Conservation (phyloP, 2,888 invertebrate species). For the Trachelus tabidus region DNA sequence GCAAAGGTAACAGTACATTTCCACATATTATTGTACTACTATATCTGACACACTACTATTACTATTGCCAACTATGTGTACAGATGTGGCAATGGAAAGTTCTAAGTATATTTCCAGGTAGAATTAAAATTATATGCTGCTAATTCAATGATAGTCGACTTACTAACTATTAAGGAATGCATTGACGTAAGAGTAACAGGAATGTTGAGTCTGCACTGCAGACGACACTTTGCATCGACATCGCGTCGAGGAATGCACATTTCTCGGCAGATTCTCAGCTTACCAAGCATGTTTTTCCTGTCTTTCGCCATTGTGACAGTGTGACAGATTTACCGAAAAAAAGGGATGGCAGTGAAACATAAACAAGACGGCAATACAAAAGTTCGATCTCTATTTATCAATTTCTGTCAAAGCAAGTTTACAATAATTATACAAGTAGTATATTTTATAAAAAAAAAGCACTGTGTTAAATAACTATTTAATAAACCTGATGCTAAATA, state of each 20-base stretch:
- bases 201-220: slow-evolving; percentile 21
- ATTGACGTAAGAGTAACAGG: slow-evolving; percentile 2
- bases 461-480: background rate
- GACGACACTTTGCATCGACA: slow-evolving; percentile 29
- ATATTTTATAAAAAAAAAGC: background rate
- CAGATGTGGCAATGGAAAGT: background rate
- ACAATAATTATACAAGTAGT: background rate
- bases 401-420: background rate
- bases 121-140: background rate
- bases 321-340: background rate
- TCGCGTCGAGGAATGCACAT: slow-evolving; percentile 48
- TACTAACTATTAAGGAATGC: background rate
- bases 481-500: background rate
- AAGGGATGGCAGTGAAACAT: background rate
- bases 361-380: background rate
- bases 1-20: background rate
- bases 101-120: background rate
- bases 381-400: too few species aligned
- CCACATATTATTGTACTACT: background rate
- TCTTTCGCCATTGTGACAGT: background rate
- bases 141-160: background rate
- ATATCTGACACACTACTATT: too few species aligned
- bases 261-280: slow-evolving; percentile 35
- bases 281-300: background rate
- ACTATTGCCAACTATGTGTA: background rate